These are phyloP conservation scores for Sebastes diploproa DNA, from an alignment of 2,797 vertebrate species.

Conservation along the genomic window DNA sequence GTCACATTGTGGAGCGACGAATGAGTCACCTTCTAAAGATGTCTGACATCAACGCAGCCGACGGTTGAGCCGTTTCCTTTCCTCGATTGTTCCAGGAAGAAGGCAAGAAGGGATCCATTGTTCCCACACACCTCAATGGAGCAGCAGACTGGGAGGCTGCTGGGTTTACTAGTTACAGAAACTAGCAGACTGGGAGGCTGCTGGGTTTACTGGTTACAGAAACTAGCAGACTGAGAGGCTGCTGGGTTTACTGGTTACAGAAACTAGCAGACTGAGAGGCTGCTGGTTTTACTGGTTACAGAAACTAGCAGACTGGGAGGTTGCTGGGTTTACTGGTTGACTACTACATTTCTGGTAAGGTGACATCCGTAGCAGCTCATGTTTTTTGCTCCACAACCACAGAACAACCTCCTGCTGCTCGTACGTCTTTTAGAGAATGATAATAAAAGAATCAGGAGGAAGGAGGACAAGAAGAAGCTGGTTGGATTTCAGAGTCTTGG, in stretches of 20 bases:
- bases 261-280: neutral
- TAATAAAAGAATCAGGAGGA: neutral
- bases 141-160: neutral
- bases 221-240: neutral
- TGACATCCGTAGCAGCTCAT: too few species aligned
- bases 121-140: slow-evolving; percentile 18
- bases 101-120: slow-evolving; percentile 51
- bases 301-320: too few species aligned
- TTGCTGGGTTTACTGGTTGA: too few species aligned
- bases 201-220: too few species aligned
- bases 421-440: neutral
- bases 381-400: neutral
- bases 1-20: slow-evolving; percentile 34
- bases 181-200: neutral
- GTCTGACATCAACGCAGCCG: slow-evolving; percentile 2
- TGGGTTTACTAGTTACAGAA: too few species aligned
- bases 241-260: too few species aligned
- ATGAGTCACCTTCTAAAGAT: slow-evolving; percentile 52
- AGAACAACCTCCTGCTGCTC: neutral
- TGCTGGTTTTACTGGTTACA: too few species aligned
- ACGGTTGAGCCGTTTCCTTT: slow-evolving; percentile 6
- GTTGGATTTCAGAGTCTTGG: too few species aligned
- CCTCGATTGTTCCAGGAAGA: slow-evolving; percentile 19
- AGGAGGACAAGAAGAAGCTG: neutral
- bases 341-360: too few species aligned